Evolutionary conservation across 2,888 invertebrate species (phyloP), one percentile per base, ranked within the genome.

Genomic region (Rhopalosiphum nymphaeae): DNA sequence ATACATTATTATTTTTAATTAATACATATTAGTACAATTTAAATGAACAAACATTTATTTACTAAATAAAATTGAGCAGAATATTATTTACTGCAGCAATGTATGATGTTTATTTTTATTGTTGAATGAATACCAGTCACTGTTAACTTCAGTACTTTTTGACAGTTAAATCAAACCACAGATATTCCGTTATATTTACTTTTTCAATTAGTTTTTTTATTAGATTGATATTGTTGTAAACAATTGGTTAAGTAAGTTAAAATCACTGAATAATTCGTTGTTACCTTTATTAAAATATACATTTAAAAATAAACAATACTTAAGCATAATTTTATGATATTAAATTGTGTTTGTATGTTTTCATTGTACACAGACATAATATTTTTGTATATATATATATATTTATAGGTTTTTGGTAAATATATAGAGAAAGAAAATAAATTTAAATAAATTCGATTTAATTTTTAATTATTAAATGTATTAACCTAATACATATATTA

Each of bases 161-260:
- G 44, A 85, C 56, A 57, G 44, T 91, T 85, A 57, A 36, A 86
- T 7, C 2, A 57, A 85, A 86, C n/a, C n/a, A n/a, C 56, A 85
- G 56, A 85, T 56, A n/a, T 26, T 25, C 85, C n/a, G 91, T 91
- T 53, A 42, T 53, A 29, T 29, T 91, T 44, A 91, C 5, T 46
- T 91, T 91, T 91, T 91, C n/a, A n/a, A 11, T 86, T 44, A 44
- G 42, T 57, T 57, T 84, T 91, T 84, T n/a, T 57, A 67, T 67
- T 44, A n/a, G 10, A 49, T 89, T 36, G 3, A 44, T 16, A 91
- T 9, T 26, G 26, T 53, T 25, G 3, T 44, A 21, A n/a, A n/a
- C 3, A 46, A 46, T 90, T 44, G n/a, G 1, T 9, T 16, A 13
- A 44, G 42, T 61, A 42, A 89, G 26, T 57, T 78, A 36, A 78